Base-by-base conservation (phyloP, 35 echinoderm and acorn worm genomes). In the Lytechinus variegatus region DNA sequence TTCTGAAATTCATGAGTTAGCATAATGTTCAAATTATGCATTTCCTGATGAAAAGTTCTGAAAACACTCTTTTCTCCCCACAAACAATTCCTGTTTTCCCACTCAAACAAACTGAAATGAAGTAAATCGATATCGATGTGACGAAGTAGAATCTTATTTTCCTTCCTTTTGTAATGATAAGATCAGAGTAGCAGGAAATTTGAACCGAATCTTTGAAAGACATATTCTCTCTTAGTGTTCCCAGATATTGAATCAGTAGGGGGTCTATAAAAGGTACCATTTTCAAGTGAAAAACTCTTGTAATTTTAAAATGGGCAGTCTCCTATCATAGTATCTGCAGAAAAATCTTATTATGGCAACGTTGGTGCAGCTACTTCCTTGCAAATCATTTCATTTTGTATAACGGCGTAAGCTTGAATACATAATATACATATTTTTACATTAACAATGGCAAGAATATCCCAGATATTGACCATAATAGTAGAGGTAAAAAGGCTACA, bases 121-220 rank as follows among this genome's bases (percentile, higher is more conserved):
- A 79, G 66, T 79, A 79, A 79, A 79, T 79, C 8, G 66, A 79
- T 79, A 79, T 79, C 19, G 66, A 79, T 79, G 66, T 79, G 66
- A 79, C 16, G 14, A 24, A 79, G 66, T 24, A 79, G 66, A 79
- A 16, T 79, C 56, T 79, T 24, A 79, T 8, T 79, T 79, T 79
- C n/a, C 66, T 79, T 79, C 66, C 66, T 79, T 79, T 79, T 79
- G 66, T 79, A 79, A 24, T 7, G 66, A 79, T 79, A 79, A 79
- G 66, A 79, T 79, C 66, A 79, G 12, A n/a, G 19, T 79, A 16
- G 66, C 66, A 79, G 66, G 66, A 79, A 79, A 79, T 79, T 79
- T n/a, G 66, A 79, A 79, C 66, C 66, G 66, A 79, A 79, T 79
- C 66, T 79, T 79, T 79, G 66, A 79, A 79, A 79, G 66, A 79